Conservation (phyloP, 2,888 invertebrate genomes). For the Sarcophaga carnaria region DNA sequence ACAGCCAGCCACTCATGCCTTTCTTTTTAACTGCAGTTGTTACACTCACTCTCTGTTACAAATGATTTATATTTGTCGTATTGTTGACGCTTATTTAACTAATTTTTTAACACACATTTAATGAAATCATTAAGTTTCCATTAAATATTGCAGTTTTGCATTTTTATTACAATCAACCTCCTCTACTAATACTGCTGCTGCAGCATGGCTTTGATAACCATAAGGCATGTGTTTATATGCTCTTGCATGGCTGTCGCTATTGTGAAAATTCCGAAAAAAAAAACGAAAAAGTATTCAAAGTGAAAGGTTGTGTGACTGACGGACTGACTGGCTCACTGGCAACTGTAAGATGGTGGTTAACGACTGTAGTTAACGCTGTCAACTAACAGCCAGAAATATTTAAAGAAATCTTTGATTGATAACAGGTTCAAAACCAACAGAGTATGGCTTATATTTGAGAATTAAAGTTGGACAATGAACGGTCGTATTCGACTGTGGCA, state of each 20-base stretch:
- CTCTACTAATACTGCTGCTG: too few relatives aligned
- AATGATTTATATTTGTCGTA: conserved; percentile 70
- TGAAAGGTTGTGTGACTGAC: conserved; percentile 58
- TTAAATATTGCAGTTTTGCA: conserved; percentile 61
- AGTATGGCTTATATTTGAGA: not conserved
- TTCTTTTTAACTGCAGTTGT: conserved; percentile 11
- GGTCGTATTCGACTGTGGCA: too few relatives aligned
- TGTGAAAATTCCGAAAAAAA: not conserved
- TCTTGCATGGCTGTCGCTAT: not conserved
- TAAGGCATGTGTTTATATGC: too few relatives aligned
- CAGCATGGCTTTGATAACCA: too few relatives aligned
- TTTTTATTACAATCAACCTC: not conserved
- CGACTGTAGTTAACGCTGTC: too few relatives aligned
- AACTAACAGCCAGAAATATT: conserved; percentile 4
- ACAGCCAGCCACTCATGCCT: conserved; percentile 5
- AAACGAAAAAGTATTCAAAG: conserved; percentile 9
- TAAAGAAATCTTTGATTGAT: conserved; percentile 54
- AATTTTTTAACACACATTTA: conserved; percentile 71
- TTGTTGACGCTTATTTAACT: conserved; percentile 69
- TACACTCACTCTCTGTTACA: conserved; percentile 44
- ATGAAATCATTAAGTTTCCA: conserved; percentile 69
- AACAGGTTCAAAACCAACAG: conserved; percentile 52
- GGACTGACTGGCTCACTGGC: not conserved
- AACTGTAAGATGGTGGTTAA: not conserved
- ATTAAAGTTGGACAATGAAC: too few relatives aligned